These are phyloP conservation scores for Metallyticus violacea DNA, from an alignment of 2,888 invertebrate species.

Conservation along the genomic window DNA sequence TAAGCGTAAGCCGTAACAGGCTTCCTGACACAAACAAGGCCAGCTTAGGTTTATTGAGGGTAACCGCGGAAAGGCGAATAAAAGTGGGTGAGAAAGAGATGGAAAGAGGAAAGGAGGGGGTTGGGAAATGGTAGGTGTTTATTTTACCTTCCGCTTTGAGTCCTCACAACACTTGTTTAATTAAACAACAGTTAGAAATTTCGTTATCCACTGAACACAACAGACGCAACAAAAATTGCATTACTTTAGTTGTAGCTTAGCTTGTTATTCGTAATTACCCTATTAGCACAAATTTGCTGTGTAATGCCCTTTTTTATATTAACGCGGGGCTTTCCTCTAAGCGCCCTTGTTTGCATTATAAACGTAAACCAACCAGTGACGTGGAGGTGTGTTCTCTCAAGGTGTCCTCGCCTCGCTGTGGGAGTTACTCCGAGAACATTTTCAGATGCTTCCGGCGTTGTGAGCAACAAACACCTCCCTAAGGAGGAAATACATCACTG, in stretches of 20 bases:
- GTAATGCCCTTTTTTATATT: constrained; percentile 9
- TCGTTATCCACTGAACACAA: background rate
- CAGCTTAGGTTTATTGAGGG: background rate
- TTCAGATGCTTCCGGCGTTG: background rate
- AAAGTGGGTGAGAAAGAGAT: constrained; percentile 16
- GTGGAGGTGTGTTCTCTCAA: background rate
- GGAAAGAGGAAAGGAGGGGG: constrained; percentile 10
- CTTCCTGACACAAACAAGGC: too few species aligned
- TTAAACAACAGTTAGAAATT: constrained; percentile 9
- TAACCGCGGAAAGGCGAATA: background rate
- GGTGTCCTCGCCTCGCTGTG: background rate
- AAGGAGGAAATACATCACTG: too few species aligned
- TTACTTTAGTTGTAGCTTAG: constrained; percentile 9
- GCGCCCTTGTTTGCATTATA: background rate
- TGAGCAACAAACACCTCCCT: background rate
- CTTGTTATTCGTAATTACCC: constrained; percentile 2
- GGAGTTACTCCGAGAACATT: too few species aligned
- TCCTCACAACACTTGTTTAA: constrained; percentile 17
- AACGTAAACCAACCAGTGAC: background rate
- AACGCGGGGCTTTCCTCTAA: background rate
- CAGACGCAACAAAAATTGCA: constrained; percentile 13
- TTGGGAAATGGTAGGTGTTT: constrained; percentile 6
- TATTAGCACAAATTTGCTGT: constrained; percentile 1
- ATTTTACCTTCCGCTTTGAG: constrained; percentile 4
- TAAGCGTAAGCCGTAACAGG: background rate